Evolutionary conservation across 1,140 invertebrate species (phyloP).

Genomic region (Meloidogyne floridensis): DNA sequence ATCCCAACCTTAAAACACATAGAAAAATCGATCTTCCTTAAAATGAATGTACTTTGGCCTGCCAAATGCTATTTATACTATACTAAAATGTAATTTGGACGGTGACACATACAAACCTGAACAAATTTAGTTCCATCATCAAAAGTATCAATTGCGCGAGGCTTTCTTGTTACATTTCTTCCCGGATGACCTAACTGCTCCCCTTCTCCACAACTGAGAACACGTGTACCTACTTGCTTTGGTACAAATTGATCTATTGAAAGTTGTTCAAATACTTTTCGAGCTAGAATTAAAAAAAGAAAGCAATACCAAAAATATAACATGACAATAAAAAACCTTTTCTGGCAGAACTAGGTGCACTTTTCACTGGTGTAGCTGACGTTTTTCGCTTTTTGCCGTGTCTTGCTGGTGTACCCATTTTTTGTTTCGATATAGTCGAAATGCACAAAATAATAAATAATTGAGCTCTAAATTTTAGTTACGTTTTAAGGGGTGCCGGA

Average conservation of each 20-base stretch:
- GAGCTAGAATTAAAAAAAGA: conserved; percentile 7
- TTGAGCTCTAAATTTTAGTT: too few species aligned
- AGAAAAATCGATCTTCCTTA: too few species aligned
- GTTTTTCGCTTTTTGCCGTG: conserved; percentile 18
- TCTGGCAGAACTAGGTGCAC: conserved; percentile 11
- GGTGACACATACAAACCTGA: conserved; percentile 42
- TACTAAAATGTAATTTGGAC: neutral
- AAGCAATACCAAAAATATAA: neutral
- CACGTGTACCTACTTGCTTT: conserved; percentile 32
- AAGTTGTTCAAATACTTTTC: conserved; percentile 25
- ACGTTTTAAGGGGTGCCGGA: too few species aligned
- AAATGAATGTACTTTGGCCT: too few species aligned
- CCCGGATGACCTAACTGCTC: conserved; percentile 63
- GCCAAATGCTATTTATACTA: too few species aligned
- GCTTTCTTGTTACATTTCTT: conserved; percentile 57
- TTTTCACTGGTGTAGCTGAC: neutral
- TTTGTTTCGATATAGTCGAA: neutral
- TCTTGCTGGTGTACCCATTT: conserved; percentile 11
- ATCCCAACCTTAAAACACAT: too few species aligned
- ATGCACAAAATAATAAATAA: neutral
- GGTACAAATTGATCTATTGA: conserved; percentile 34
- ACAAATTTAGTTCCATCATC: conserved; percentile 46
- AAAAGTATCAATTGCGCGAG: conserved; percentile 58
- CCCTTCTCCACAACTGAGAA: conserved; percentile 56
- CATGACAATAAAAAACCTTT: neutral